These are phyloP conservation scores for Cydia splendana DNA, from an alignment of 1,140 invertebrate species.

Conservation along the genomic window DNA sequence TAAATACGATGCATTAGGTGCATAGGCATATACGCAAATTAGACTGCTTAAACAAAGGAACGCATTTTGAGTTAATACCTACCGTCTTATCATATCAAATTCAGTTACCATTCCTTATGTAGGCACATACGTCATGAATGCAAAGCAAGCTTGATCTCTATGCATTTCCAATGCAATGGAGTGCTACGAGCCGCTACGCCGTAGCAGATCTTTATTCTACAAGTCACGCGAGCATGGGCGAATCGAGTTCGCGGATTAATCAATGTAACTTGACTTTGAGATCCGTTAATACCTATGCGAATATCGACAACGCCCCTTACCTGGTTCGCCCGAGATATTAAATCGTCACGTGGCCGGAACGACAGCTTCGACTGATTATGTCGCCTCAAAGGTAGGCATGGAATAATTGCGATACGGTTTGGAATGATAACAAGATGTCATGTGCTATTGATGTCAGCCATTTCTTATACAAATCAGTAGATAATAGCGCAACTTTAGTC, in stretches of 20 bases:
- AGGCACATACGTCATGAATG: constrained; percentile 10
- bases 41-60: neutral
- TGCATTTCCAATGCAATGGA: constrained; percentile 28
- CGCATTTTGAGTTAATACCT: neutral
- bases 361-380: constrained; percentile 10
- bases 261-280: neutral
- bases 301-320: neutral
- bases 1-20: too few species aligned
- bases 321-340: neutral
- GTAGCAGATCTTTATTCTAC: neutral
- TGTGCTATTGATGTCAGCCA: neutral
- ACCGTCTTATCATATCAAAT: neutral
- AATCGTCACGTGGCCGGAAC: neutral
- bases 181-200: constrained; percentile 13
- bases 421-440: neutral
- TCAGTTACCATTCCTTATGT: constrained; percentile 1
- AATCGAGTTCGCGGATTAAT: neutral
- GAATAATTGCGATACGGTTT: constrained; percentile 9
- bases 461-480: neutral
- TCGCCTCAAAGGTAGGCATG: constrained; percentile 27
- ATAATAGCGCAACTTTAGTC: neutral
- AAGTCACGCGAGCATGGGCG: neutral
- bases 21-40: too few species aligned
- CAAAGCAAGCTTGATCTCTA: constrained; percentile 22
- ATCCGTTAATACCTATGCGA: neutral